Conservation (phyloP, 2,888 invertebrate genomes). For the Lysandra coridon region DNA sequence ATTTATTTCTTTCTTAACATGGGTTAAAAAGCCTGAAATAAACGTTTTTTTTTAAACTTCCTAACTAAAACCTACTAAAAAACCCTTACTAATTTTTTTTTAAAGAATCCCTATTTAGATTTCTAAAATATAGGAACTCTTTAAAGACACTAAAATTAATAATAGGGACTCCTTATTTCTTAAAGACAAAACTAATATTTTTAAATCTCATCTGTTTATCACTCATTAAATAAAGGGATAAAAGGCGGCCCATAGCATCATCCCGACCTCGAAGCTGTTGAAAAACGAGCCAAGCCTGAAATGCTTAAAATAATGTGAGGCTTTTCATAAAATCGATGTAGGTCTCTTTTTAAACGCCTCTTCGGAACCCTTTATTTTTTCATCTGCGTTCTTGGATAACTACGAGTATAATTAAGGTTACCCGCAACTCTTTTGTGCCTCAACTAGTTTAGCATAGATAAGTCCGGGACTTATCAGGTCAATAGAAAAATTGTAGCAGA, state of each 20-base stretch:
- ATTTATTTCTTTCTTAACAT: no score
- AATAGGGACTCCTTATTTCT: no score
- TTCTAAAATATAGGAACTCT: no score
- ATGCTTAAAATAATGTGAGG: conserved; percentile 17
- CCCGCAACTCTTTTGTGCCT: neutral
- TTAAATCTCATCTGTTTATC: neutral
- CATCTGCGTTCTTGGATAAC: neutral
- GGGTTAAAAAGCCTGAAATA: no score
- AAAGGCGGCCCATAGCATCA: neutral
- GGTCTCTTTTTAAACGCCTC: neutral
- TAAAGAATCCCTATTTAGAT: no score
- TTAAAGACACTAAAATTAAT: no score
- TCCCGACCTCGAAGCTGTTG: neutral
- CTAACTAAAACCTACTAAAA: no score
- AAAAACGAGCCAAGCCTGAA: neutral
- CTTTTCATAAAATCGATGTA: conserved; percentile 22
- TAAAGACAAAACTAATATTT: neutral
- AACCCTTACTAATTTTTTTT: no score
- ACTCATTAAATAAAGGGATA: conserved; percentile 6
- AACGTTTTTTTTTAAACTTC: no score
- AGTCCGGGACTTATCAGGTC: no score
- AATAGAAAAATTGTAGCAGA: no score
- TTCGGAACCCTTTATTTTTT: neutral
- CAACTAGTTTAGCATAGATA: no score
- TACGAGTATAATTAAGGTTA: neutral